Evolutionary conservation across 2,888 invertebrate genomes (phyloP).

Genomic region (Patella caerulea): DNA sequence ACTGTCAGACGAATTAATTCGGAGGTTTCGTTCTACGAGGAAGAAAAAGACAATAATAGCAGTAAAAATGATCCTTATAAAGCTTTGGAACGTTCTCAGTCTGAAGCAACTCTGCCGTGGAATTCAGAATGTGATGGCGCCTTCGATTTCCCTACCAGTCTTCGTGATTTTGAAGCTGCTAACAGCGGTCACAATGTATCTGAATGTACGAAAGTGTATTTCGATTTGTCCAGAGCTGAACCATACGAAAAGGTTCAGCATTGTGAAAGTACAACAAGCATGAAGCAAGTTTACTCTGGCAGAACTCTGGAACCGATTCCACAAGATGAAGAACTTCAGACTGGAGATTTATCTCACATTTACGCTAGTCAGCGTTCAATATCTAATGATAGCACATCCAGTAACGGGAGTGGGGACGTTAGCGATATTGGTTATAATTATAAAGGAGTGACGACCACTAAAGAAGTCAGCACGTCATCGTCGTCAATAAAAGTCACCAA

Average conservation of each 20-base stretch:
- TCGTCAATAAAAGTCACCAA: conserved; percentile 18
- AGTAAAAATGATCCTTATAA: conserved; percentile 52
- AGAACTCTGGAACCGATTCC: conserved; percentile 66
- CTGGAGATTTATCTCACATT: conserved; percentile 41
- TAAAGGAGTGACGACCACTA: neutral
- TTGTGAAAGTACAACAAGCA: conserved; percentile 32
- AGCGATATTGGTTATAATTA: conserved; percentile 30
- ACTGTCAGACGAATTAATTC: neutral
- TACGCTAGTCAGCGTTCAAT: conserved; percentile 38
- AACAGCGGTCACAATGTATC: conserved; percentile 55
- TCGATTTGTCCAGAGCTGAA: conserved; percentile 68
- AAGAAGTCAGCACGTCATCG: neutral
- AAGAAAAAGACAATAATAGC: conserved; percentile 18
- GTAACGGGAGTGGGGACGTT: conserved; percentile 27
- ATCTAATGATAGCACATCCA: conserved; percentile 40
- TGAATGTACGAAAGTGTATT: conserved; percentile 69
- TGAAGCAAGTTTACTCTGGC: conserved; percentile 43
- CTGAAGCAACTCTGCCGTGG: conserved; percentile 55
- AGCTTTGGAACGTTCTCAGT: conserved; percentile 66
- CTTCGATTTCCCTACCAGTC: neutral
- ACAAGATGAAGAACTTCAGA: conserved; percentile 64
- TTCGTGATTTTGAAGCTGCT: conserved; percentile 18
- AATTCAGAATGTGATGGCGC: conserved; percentile 25
- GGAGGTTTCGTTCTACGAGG: neutral
- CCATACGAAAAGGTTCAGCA: conserved; percentile 43